Evolutionary conservation across 2,113 vertebrate species (phyloP).

Genomic region (Eudyptes chrysolophus): DNA sequence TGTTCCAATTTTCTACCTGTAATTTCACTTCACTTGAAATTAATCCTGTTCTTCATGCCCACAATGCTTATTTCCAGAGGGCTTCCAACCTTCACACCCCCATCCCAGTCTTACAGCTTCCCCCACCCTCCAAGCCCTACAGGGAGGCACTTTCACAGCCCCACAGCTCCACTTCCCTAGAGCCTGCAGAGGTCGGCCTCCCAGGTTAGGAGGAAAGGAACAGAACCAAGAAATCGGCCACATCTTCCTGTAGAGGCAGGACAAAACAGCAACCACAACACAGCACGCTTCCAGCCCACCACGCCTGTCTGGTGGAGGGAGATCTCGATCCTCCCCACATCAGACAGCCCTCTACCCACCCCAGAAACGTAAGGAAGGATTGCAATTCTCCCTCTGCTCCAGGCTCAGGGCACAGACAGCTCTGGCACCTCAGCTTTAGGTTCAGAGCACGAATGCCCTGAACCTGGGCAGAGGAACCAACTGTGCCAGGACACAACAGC

Average conservation of each 20-base stretch:
- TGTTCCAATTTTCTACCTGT: neutral
- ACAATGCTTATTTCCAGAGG: neutral
- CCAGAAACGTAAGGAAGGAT: neutral
- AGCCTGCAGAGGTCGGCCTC: neutral
- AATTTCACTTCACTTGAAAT: conserved; percentile 14
- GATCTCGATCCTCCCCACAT: neutral
- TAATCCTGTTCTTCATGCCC: neutral
- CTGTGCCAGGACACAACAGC: neutral
- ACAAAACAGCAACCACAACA: fast-evolving
- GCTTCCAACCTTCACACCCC: neutral
- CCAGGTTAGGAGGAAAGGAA: neutral
- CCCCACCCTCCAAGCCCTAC: neutral
- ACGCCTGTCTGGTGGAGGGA: neutral
- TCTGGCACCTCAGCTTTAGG: neutral
- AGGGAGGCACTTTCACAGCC: neutral
- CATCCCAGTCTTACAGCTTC: neutral
- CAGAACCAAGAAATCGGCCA: neutral
- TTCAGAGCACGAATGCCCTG: neutral
- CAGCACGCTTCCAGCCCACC: neutral
- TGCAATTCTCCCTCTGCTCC: neutral
- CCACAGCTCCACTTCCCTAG: neutral
- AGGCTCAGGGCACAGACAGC: neutral
- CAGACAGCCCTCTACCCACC: neutral
- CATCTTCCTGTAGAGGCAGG: neutral
- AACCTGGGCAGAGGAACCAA: neutral